Conservation (phyloP, 1,140 invertebrate species). For the Tigriopus japonicus region DNA sequence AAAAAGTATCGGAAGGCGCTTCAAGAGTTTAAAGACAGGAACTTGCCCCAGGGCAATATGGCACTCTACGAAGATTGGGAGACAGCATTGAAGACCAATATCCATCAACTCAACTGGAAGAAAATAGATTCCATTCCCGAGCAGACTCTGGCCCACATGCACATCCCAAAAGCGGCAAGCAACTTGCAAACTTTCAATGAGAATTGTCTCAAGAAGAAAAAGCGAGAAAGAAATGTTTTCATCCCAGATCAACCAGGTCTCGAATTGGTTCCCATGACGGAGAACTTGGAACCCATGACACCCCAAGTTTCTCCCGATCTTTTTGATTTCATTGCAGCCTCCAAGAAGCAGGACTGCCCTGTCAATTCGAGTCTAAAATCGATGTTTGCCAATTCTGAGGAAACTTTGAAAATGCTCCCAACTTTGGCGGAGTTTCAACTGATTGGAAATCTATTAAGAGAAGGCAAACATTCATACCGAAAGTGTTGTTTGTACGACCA, state of each 20-base stretch:
- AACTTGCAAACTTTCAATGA: background rate
- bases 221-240: conserved; percentile 11
- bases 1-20: conserved; percentile 9
- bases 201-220: background rate
- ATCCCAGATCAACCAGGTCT: conserved; percentile 2
- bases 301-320: background rate
- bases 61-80: conserved; percentile 1
- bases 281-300: background rate
- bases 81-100: background rate
- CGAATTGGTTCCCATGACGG: conserved; percentile 9
- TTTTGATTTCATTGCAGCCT: background rate
- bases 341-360: background rate
- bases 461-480: background rate
- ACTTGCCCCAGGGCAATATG: conserved; percentile 11
- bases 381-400: conserved; percentile 12
- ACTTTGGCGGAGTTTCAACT: background rate
- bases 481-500: conserved; percentile 6
- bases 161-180: background rate
- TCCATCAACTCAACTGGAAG: background rate
- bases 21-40: conserved; percentile 10
- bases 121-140: background rate
- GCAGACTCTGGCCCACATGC: background rate
- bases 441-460: background rate
- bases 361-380: conserved; percentile 7
- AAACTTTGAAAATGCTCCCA: conserved; percentile 11